A percentile compares a stretch with the other conserved stretches of the same genome.
Evolutionary conservation across 2,888 invertebrate species (phyloP).

Genomic region (Drosophila cognata): DNA sequence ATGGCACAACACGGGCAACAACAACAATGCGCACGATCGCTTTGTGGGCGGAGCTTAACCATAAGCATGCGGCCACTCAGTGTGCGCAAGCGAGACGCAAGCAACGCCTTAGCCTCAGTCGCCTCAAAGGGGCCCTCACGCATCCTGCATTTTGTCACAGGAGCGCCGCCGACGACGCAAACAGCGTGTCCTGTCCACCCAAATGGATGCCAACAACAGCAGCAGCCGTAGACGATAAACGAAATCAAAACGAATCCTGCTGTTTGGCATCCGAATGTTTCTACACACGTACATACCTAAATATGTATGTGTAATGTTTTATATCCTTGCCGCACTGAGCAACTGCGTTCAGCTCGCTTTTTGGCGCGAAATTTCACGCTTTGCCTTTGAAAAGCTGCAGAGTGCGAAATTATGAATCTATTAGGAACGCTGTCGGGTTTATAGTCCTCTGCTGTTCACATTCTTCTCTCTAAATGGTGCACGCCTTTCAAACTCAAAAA

Average conservation of each 20-base stretch:
- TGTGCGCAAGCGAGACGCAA: conserved; percentile 54
- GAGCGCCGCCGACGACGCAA: conserved; percentile 6
- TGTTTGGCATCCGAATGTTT: conserved; percentile 5
- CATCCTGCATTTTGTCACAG: conserved; percentile 61
- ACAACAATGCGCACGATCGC: conserved; percentile 69
- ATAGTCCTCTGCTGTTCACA: not conserved
- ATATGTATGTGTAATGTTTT: not conserved
- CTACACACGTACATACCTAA: not conserved
- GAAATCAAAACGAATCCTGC: conserved; percentile 19
- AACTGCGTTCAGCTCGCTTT: conserved; percentile 30
- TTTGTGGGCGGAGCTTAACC: conserved; percentile 68
- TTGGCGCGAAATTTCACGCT: conserved; percentile 54
- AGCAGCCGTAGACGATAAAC: conserved; percentile 18
- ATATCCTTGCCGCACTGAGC: conserved; percentile 32
- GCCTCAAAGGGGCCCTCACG: conserved; percentile 20
- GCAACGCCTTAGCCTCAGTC: conserved; percentile 30
- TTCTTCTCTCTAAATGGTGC: not conserved
- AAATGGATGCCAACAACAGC: conserved; percentile 10
- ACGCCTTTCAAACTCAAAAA: not conserved
- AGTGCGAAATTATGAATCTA: conserved; percentile 7
- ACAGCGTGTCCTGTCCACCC: conserved; percentile 33
- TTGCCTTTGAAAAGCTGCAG: not conserved
- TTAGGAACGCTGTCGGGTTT: not conserved
- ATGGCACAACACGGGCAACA: conserved; percentile 31
- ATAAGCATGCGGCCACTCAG: conserved; percentile 23